Conservation (phyloP, 2,113 vertebrate species). For the Dicerorhinus sumatrensis region DNA sequence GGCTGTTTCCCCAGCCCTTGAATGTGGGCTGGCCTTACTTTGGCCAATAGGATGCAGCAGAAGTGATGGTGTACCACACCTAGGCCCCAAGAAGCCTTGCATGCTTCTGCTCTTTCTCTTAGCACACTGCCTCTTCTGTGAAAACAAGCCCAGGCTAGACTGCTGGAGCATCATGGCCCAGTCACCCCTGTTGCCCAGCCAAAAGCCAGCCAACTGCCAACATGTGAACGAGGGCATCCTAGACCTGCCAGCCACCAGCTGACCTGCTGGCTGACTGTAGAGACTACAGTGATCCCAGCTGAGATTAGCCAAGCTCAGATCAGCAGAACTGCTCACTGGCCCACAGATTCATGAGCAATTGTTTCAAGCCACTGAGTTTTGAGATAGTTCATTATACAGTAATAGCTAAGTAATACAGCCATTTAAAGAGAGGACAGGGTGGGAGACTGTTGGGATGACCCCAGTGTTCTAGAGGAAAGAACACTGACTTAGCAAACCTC, state of each 20-base stretch:
- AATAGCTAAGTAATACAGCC: background rate
- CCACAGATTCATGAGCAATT: background rate
- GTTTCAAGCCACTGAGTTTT: background rate
- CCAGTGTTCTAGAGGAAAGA: background rate
- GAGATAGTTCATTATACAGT: background rate
- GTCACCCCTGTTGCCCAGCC: background rate
- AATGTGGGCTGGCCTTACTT: background rate
- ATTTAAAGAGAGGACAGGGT: background rate
- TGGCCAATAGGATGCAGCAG: background rate
- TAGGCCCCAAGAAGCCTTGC: background rate
- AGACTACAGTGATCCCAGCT: background rate
- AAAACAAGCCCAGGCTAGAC: constrained; percentile 5
- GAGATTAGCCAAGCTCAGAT: background rate
- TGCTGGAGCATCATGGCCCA: background rate
- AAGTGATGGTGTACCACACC: background rate
- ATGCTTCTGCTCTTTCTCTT: background rate
- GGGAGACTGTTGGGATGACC: background rate
- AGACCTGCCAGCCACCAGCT: background rate
- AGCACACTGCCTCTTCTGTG: background rate
- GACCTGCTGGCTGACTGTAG: background rate
- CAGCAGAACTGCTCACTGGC: background rate
- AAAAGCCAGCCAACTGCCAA: background rate
- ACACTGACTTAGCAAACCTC: background rate
- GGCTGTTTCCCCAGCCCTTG: background rate
- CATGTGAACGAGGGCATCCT: background rate